Percentiles rank a stretch among this genome's conserved stretches.
phyloP scores from a whole-genome alignment of 2,113 vertebrate species.

The Pseudopipra pipra region DNA sequence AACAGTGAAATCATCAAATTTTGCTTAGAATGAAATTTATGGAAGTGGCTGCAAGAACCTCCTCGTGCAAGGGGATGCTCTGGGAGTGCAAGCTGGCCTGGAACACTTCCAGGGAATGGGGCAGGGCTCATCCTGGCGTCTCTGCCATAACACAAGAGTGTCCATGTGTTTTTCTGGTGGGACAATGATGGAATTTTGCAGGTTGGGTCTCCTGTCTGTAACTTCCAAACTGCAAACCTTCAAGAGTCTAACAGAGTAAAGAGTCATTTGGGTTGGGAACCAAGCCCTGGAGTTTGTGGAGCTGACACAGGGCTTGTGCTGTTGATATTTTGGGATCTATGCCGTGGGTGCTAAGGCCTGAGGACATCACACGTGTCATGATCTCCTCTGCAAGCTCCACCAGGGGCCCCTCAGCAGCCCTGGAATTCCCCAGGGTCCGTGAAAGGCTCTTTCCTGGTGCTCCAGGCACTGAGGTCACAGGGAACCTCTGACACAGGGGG shows the following conservation, averaged over 20 bases:
- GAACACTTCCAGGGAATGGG: neutral
- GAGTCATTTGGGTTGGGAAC: neutral
- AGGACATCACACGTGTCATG: neutral
- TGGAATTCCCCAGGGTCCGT: conserved; percentile 2
- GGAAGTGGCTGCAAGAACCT: neutral
- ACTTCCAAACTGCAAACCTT: neutral
- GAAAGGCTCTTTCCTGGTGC: conserved; percentile 20
- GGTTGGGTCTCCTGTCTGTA: neutral
- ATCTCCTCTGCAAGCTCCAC: neutral
- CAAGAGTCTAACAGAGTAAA: neutral
- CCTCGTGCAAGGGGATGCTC: neutral
- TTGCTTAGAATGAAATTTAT: neutral
- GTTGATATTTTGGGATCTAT: neutral
- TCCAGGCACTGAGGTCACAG: neutral
- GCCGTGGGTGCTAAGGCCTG: neutral
- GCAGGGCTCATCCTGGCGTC: neutral
- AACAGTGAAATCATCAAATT: conserved; percentile 30
- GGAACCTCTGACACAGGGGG: conserved; percentile 27
- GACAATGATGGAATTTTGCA: neutral
- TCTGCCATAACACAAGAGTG: neutral
- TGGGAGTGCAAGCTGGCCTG: neutral
- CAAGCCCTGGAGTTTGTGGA: neutral
- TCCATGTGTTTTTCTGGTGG: neutral
- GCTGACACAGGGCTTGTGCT: neutral
- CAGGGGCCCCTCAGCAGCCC: neutral